These are phyloP conservation scores for Bombyx huttoni DNA, from an alignment of 2,888 invertebrate species.

Conservation along the genomic window DNA sequence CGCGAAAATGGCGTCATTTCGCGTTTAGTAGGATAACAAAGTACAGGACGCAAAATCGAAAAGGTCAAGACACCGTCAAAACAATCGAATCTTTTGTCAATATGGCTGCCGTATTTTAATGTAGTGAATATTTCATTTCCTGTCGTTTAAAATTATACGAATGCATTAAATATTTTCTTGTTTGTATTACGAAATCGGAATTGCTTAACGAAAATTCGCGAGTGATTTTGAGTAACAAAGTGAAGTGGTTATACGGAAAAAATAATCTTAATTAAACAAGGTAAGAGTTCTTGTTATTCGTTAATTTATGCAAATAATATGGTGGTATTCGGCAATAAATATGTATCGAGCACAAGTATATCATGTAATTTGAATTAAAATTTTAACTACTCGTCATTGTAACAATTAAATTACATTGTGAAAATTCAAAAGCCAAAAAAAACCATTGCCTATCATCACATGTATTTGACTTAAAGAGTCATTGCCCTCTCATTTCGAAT, in stretches of 20 bases:
- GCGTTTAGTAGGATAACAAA: slow-evolving; percentile 38
- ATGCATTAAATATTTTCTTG: background rate
- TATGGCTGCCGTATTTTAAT: slow-evolving; percentile 57
- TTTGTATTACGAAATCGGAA: background rate
- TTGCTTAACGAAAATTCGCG: background rate
- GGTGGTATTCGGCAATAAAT: slow-evolving; percentile 11
- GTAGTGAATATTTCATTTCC: slow-evolving; percentile 27
- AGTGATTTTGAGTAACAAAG: background rate
- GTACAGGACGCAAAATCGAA: slow-evolving; percentile 59
- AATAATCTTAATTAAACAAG: background rate
- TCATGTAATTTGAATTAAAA: background rate
- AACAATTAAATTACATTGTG: background rate
- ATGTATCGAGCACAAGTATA: slow-evolving; percentile 1
- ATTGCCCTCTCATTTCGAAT: background rate
- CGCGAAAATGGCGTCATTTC: slow-evolving; percentile 17
- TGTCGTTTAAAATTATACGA: slow-evolving; percentile 12
- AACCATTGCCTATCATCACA: background rate
- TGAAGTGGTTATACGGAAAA: background rate
- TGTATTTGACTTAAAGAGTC: background rate
- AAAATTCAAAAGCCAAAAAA: background rate
- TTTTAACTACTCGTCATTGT: background rate
- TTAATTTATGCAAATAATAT: slow-evolving; percentile 21
- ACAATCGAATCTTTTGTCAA: slow-evolving; percentile 64
- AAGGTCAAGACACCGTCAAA: slow-evolving; percentile 68
- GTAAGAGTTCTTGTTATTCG: background rate